Percentiles rank a stretch among this genome's conserved stretches.
phyloP scores from a whole-genome alignment of 2,113 vertebrate species.

The Mesitornis unicolor region DNA sequence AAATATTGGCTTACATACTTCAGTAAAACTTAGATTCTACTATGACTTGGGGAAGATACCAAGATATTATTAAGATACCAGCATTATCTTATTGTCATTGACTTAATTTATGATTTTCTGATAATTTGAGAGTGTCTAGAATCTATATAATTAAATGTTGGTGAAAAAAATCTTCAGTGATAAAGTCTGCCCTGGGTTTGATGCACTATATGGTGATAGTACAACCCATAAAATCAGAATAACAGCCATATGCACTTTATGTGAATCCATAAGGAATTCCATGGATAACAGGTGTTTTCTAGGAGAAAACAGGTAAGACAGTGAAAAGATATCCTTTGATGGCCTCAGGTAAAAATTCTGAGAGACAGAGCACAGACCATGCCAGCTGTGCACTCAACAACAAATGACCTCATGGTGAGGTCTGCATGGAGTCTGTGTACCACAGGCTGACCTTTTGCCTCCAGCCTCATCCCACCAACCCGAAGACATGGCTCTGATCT shows the following conservation, averaged over 20 bases:
- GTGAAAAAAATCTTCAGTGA: neutral
- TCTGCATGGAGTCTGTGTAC: neutral
- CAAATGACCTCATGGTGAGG: rapidly evolving
- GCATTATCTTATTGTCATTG: neutral
- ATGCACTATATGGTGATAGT: neutral
- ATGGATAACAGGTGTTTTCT: neutral
- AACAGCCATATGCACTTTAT: neutral
- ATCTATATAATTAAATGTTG: neutral
- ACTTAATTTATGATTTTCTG: neutral
- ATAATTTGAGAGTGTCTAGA: neutral
- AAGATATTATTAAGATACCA: neutral
- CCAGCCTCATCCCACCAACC: too few species aligned
- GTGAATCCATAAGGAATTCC: neutral
- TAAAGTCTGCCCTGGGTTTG: neutral
- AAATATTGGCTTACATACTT: neutral
- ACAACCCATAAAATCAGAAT: neutral
- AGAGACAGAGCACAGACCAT: neutral
- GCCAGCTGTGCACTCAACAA: neutral
- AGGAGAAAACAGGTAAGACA: neutral
- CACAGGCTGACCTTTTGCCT: neutral
- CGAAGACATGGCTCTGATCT: neutral
- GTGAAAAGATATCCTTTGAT: neutral
- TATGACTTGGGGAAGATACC: neutral
- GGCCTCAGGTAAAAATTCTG: neutral
- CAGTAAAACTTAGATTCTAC: neutral